Percentiles rank a stretch among this genome's conserved stretches.
These are phyloP conservation scores for Willowsia nigromaculata DNA, from an alignment of 2,888 invertebrate species.

Conservation along the genomic window DNA sequence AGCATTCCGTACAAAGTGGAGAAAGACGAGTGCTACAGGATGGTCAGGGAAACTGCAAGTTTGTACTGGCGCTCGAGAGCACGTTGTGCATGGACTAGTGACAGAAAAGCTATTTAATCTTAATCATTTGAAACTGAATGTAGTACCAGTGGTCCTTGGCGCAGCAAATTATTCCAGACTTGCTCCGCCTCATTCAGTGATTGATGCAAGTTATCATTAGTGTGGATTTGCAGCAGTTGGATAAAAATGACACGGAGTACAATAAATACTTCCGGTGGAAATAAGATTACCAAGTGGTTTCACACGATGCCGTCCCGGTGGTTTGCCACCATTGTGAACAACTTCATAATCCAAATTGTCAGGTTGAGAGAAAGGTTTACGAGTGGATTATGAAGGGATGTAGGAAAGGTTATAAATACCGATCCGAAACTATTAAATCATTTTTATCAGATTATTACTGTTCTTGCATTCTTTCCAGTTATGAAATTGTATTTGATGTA, in stretches of 20 bases:
- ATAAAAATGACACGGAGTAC: conserved; percentile 77
- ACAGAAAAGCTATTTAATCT: conserved; percentile 86
- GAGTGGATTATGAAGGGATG: conserved; percentile 76
- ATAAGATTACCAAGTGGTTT: conserved; percentile 67
- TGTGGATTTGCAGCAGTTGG: conserved; percentile 76
- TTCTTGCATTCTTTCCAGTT: no score
- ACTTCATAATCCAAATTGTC: conserved; percentile 75
- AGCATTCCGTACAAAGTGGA: conserved; percentile 79
- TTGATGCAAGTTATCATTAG: conserved; percentile 77
- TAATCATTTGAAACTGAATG: conserved; percentile 77
- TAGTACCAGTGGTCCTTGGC: conserved; percentile 78
- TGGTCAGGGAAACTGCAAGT: conserved; percentile 83
- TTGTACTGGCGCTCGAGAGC: conserved; percentile 87
- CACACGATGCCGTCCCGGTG: conserved; percentile 76
- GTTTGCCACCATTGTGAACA: conserved; percentile 78
- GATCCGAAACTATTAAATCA: no score
- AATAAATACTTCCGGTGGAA: conserved; percentile 79
- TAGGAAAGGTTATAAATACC: no score
- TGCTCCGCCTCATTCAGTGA: conserved; percentile 77
- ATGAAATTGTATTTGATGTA: no score
- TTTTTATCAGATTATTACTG: no score
- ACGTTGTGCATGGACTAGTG: conserved; percentile 86
- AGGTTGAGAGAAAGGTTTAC: conserved; percentile 76
- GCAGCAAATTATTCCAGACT: conserved; percentile 76
- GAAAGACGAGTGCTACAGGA: conserved; percentile 82